Percentiles rank a stretch among this genome's conserved stretches.
Conservation (phyloP, 2,888 invertebrate species). For the Mythimna vitellina region DNA sequence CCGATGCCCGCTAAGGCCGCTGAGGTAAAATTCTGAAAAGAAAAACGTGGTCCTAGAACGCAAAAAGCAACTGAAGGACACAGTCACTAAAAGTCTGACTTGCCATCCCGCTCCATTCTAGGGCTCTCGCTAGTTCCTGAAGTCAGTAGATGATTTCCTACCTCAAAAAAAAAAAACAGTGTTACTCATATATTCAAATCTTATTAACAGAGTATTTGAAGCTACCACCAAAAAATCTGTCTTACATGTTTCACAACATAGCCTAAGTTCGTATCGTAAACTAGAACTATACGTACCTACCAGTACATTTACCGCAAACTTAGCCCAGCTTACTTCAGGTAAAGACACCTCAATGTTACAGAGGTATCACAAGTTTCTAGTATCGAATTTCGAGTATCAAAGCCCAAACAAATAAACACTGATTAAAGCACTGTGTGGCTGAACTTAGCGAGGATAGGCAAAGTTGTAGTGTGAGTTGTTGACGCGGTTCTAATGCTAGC, state of each 20-base stretch:
- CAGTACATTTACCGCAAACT: constrained; percentile 17
- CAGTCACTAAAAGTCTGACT: too few relatives aligned
- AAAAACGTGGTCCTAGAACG: too few relatives aligned
- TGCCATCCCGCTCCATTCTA: too few relatives aligned
- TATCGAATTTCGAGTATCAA: constrained; percentile 26
- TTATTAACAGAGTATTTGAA: neutral
- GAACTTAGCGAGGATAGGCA: constrained; percentile 46
- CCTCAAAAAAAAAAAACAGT: too few relatives aligned
- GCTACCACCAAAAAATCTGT: neutral
- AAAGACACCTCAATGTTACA: constrained; percentile 11
- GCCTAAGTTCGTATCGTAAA: neutral
- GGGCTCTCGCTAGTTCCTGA: too few relatives aligned
- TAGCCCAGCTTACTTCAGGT: neutral
- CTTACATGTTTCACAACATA: neutral
- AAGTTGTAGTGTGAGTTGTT: constrained; percentile 57
- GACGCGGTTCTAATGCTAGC: constrained; percentile 43
- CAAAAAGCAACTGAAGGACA: too few relatives aligned
- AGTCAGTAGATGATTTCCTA: too few relatives aligned
- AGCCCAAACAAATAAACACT: constrained; percentile 51
- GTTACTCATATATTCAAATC: neutral
- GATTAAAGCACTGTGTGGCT: constrained; percentile 49
- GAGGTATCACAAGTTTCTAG: constrained; percentile 24
- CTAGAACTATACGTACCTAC: neutral
- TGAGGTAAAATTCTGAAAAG: too few relatives aligned
- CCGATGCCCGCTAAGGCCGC: too few relatives aligned